Conservation (phyloP, 2,113 vertebrate species). For the Lanius collurio region DNA sequence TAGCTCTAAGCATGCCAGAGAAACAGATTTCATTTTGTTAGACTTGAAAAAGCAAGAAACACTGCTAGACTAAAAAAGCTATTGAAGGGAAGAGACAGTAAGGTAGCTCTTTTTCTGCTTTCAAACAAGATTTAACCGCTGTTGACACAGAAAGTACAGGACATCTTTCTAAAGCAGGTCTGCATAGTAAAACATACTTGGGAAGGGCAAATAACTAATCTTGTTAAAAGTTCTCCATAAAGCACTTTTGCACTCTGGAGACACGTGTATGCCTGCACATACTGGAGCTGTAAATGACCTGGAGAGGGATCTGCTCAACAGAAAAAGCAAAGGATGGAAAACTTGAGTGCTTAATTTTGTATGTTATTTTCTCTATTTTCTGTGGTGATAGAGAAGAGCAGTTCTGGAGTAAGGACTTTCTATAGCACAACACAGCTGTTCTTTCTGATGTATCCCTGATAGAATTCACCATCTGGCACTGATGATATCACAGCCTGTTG, state of each 20-base stretch:
- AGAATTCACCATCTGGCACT: background rate
- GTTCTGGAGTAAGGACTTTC: background rate
- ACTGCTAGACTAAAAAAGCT: background rate
- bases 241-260: background rate
- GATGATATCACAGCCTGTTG: background rate
- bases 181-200: background rate
- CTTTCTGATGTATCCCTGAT: background rate
- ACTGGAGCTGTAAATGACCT: background rate
- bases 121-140: background rate
- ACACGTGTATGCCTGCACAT: background rate
- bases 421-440: background rate
- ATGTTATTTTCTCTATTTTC: background rate
- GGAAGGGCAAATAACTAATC: background rate
- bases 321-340: background rate
- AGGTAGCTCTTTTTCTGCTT: constrained; percentile 22
- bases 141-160: background rate
- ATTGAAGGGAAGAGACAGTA: background rate
- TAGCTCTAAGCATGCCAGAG: background rate
- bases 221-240: background rate
- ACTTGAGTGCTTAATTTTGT: background rate
- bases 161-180: background rate
- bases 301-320: background rate
- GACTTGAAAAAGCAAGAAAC: constrained; percentile 4
- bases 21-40: background rate
- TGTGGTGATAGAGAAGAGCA: background rate